A percentile compares a stretch with the other conserved stretches of the same genome.
Evolutionary conservation across 2,113 vertebrate species (phyloP).

Genomic region (Callipepla squamata): DNA sequence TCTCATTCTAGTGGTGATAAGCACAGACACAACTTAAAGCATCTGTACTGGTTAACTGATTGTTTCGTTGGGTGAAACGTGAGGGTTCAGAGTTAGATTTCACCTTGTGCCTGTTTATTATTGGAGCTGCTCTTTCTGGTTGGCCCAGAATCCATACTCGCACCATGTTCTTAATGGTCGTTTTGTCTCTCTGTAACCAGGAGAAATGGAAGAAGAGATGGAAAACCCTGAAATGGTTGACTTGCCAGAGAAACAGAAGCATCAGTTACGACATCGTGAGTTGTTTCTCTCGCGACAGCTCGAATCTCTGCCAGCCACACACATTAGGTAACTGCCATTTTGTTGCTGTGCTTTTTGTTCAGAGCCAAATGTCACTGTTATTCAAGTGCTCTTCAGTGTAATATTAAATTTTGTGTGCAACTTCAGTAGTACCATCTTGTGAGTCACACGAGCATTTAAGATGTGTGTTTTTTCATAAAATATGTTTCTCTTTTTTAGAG

Average conservation of each 20-base stretch:
- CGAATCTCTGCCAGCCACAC: slow-evolving; percentile 94
- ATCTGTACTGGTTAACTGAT: not conserved
- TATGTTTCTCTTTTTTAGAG: slow-evolving; percentile 77
- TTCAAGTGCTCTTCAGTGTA: not conserved
- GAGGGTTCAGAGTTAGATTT: not conserved
- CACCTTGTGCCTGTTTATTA: not conserved
- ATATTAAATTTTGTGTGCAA: not conserved
- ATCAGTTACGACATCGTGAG: slow-evolving; percentile 94
- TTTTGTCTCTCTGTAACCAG: slow-evolving; percentile 68
- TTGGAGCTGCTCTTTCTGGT: not conserved
- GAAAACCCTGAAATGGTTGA: slow-evolving; percentile 94
- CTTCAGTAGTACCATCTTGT: not conserved
- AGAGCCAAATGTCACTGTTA: not conserved
- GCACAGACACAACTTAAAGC: not conserved
- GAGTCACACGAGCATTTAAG: not conserved
- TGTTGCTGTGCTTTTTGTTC: not conserved
- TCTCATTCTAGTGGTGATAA: not conserved
- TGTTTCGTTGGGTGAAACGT: not conserved
- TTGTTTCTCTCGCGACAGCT: slow-evolving; percentile 94
- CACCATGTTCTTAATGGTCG: not conserved
- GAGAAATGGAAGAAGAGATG: slow-evolving; percentile 96
- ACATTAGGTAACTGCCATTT: slow-evolving; percentile 86
- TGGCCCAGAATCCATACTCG: not conserved
- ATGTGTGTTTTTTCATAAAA: not conserved
- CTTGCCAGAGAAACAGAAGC: slow-evolving; percentile 93